A percentile compares a stretch with the other conserved stretches of the same genome.
Conservation (phyloP, 2,797 vertebrate genomes). For the Simalia tracyae region DNA sequence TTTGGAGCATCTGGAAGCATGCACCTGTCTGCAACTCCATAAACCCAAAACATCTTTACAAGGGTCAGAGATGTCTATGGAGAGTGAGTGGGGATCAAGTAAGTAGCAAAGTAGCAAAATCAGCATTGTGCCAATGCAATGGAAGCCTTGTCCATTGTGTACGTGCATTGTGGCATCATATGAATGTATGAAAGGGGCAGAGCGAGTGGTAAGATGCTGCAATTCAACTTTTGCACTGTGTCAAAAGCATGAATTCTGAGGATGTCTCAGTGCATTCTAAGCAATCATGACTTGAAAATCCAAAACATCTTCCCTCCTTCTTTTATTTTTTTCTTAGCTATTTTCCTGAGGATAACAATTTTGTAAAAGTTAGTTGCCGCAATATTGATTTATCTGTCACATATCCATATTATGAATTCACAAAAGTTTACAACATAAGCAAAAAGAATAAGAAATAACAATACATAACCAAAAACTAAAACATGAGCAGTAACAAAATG, state of each 20-base stretch:
- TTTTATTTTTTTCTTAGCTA: not conserved
- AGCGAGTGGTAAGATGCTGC: not conserved
- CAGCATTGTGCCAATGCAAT: not conserved
- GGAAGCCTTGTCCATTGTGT: not conserved
- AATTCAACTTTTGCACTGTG: not conserved
- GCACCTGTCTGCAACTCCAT: not conserved
- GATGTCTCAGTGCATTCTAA: not conserved
- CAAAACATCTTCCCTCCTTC: not conserved
- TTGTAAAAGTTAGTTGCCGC: not conserved
- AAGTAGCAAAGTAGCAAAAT: not conserved
- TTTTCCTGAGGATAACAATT: not conserved
- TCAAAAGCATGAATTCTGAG: not conserved
- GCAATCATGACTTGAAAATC: not conserved
- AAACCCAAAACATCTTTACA: not conserved
- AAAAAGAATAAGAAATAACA: not conserved
- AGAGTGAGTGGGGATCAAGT: not conserved
- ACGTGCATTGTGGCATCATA: not conserved
- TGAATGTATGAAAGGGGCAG: not conserved
- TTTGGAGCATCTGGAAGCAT: not conserved
- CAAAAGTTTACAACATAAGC: not conserved
- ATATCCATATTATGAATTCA: not conserved
- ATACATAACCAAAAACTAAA: not conserved
- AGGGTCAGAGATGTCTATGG: not conserved
- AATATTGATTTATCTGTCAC: not conserved
- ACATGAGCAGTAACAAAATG: not conserved